Base-by-base conservation (phyloP, 2,888 invertebrate genomes). In the Clepsis dumicolana region DNA sequence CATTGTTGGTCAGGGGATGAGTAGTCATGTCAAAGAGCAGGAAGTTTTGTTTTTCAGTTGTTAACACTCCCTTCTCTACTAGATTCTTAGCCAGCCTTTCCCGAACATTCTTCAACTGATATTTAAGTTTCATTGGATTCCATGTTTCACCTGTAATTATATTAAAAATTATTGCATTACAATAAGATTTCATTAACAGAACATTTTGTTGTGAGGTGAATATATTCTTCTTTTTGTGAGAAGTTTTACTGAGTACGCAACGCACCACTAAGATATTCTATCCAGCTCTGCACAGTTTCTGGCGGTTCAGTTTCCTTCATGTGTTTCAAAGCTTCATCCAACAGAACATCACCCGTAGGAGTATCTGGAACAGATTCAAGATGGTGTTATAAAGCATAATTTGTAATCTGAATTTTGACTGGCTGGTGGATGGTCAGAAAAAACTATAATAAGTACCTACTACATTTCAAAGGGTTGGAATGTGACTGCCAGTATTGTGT, bases 21-120 rank as follows among this genome's bases (percentile, higher is more conserved):
- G 99, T 99, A 64, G 99, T 99, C 99, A 99, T 99, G 94, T 99
- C 99, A 89, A 99, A 99, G 67, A 99, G 94, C 80, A 99, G 95
- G 93, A 99, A 99, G 91, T 99, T 99, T 93, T 99, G 99, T 94
- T 99, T 99, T 90, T 99, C 99, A 70, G 99, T 99, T 71, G 99
- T 99, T 77, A 99, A 95, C 50, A 99, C 99, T 76, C 99, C 99
- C 90, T 99, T 99, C 90, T 99, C 99, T 41, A 99, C 99, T 80
- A 99, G 95, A 94, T 99, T 99, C 93, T 99, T 99, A 54, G 99
- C 99, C 85, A 99, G 95, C 83, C 99, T 96, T 94, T 99, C 99
- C 77, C 99, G 96, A 3, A 99, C 99, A 95, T 99, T 99, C 90
- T 99, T 97, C 84, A 99, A 94, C 90, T 99, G 99, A 93, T 99